These are phyloP conservation scores for Drosophila setifemur DNA, from an alignment of 1,140 invertebrate genomes.

Conservation along the genomic window DNA sequence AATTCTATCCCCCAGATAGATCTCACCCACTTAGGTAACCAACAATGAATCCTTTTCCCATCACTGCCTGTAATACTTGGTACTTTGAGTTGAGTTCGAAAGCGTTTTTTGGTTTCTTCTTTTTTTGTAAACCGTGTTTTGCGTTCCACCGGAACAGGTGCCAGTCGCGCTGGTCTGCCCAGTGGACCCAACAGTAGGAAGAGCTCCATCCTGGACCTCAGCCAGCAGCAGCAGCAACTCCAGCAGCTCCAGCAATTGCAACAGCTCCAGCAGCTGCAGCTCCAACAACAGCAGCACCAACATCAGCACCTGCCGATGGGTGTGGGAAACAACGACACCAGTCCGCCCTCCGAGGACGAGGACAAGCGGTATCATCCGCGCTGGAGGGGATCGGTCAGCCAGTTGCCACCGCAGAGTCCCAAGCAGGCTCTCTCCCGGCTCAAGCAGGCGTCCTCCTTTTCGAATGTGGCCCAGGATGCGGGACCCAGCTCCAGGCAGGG, in stretches of 20 bases:
- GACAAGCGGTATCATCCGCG: constrained; percentile 67
- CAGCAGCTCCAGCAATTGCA: constrained; percentile 49
- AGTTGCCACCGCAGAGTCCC: constrained; percentile 75
- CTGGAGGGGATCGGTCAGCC: constrained; percentile 81
- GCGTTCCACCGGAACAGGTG: constrained; percentile 32
- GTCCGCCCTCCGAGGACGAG: constrained; percentile 83
- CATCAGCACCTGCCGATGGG: constrained; percentile 65
- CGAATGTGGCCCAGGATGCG: constrained; percentile 71
- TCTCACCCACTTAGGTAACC: too few species aligned
- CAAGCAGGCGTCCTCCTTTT: constrained; percentile 72
- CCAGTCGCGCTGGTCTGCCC: constrained; percentile 72
- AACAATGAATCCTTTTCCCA: neutral
- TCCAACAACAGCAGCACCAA: constrained; percentile 35
- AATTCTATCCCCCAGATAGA: too few species aligned
- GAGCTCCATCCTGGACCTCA: constrained; percentile 67
- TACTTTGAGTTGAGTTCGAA: constrained; percentile 63
- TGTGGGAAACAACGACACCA: constrained; percentile 80
- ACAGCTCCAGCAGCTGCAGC: constrained; percentile 55
- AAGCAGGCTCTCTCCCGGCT: constrained; percentile 73
- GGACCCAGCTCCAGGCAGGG: constrained; percentile 16
- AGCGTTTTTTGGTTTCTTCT: neutral
- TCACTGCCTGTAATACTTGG: constrained; percentile 49
- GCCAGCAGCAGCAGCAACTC: constrained; percentile 69
- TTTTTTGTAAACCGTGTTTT: constrained; percentile 6
- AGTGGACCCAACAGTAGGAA: constrained; percentile 77